Base-by-base conservation (phyloP, 2,113 vertebrate genomes). In the Pteropus alecto region DNA sequence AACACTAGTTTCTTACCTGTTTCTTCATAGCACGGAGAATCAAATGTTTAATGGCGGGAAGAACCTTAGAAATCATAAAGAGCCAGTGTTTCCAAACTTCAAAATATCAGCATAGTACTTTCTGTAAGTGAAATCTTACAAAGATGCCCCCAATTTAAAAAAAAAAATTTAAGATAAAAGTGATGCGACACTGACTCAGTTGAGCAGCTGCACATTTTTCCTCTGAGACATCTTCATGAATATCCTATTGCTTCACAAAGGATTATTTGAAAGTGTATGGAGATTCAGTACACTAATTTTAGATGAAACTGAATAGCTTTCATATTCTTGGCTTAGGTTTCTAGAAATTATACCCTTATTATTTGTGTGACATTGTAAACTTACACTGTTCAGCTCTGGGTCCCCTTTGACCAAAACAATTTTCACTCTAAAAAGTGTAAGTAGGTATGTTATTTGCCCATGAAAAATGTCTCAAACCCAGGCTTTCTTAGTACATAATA, bases 401-500 rank as follows among this genome's bases (percentile, higher is more conserved):
- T 95, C 76, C 38, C 54, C 38, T 96, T 82, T 83, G 16, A 90
- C 18, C 76, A 85, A 90, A 76, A 21, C 41, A 93, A 21, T 89
- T 94, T 92, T 81, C 84, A 41, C 21, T 90, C 1, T 84, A 76
- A 41, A 24, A 24, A 76, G 0, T 87, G 56, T 93, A 96, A 95
- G 48, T 46, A 84, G 87, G 43, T 71, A 90, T 15, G 65, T 21
- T 88, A 15, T 1, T 83, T 93, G 88, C 82, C 96, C 98, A 92
- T 68, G 94, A 95, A 91, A 54, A 93, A 96, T 98, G 90, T 95
- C 77, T 65, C 73, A 78, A 82, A 85, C 83, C 88, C 48, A 87
- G 51, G 24, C 97, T 98, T 98, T 95, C 84, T 93, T 71, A 94
- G 83, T 82, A 89, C 73, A 33, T 46, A 87, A 92, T 91, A 95